Conservation (phyloP, 2,888 invertebrate species). For the Dynastes grantii region DNA sequence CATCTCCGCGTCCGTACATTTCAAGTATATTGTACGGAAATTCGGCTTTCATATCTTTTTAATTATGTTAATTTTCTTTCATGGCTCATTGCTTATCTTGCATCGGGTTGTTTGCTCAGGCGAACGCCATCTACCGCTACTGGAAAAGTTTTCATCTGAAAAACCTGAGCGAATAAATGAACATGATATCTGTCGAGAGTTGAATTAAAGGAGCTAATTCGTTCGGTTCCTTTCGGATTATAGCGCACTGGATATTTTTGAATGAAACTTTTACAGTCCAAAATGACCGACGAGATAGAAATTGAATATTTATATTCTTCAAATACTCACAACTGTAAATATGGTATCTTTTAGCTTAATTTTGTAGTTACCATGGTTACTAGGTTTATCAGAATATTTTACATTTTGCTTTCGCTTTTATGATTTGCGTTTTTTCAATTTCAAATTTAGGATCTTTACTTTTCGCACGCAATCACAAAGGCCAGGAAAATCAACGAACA, state of each 20-base stretch:
- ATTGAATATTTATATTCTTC: too few species aligned
- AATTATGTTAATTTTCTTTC: slow-evolving; percentile 63
- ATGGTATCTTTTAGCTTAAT: too few species aligned
- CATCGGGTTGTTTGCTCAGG: slow-evolving; percentile 58
- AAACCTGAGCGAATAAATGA: slow-evolving; percentile 30
- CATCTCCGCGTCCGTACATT: slow-evolving; percentile 31
- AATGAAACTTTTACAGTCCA: slow-evolving; percentile 3
- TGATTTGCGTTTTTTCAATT: too few species aligned
- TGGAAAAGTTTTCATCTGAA: slow-evolving; percentile 27
- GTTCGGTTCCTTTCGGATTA: slow-evolving; percentile 2
- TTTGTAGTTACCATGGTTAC: too few species aligned
- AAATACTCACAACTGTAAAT: too few species aligned
- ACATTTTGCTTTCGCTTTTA: too few species aligned
- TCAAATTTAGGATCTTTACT: too few species aligned
- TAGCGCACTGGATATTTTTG: neutral
- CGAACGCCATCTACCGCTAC: slow-evolving; percentile 44
- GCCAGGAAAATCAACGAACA: too few species aligned
- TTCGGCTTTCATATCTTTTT: slow-evolving; percentile 59
- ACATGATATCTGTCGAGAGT: neutral
- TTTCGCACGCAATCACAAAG: too few species aligned
- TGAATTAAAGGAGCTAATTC: slow-evolving; percentile 20
- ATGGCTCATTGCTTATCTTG: slow-evolving; percentile 59
- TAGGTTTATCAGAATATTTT: too few species aligned
- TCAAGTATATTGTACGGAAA: slow-evolving; percentile 43
- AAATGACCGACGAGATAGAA: neutral